phyloP scores from a whole-genome alignment of 1,140 invertebrate species.

The Drosophila bocki region DNA sequence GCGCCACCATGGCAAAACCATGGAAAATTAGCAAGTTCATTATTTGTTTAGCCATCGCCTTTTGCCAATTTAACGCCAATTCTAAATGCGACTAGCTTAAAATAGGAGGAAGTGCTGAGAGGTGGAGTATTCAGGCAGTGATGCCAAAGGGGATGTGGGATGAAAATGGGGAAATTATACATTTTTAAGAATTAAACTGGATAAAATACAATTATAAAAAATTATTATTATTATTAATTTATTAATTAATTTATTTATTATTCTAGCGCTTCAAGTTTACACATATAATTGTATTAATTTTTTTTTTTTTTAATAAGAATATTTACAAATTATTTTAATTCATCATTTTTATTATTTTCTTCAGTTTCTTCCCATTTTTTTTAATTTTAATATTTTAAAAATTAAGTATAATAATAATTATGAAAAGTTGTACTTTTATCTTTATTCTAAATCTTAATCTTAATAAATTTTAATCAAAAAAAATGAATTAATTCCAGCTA shows the following conservation, averaged over 20 bases:
- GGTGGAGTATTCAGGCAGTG: neutral
- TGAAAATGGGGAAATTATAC: neutral
- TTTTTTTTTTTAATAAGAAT: too few relatives aligned
- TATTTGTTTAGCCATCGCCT: slow-evolving; percentile 63
- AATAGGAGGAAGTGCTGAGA: neutral
- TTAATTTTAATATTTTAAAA: neutral
- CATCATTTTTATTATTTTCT: too few relatives aligned
- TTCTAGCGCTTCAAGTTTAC: too few relatives aligned
- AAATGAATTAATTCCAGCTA: neutral
- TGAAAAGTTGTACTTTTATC: neutral
- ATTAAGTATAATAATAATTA: neutral
- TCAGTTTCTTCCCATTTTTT: too few relatives aligned
- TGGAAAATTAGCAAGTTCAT: slow-evolving; percentile 72
- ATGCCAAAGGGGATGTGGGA: neutral
- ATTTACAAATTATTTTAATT: too few relatives aligned
- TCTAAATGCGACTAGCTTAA: slow-evolving; percentile 36
- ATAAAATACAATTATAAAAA: neutral
- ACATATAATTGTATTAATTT: too few relatives aligned
- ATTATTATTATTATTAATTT: too few relatives aligned
- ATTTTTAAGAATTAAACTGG: neutral
- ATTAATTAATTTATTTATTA: too few relatives aligned
- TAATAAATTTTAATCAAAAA: neutral
- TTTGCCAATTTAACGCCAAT: slow-evolving; percentile 66
- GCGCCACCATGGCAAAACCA: slow-evolving; percentile 1
- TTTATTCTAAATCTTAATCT: neutral